Evolutionary conservation across 2,113 vertebrate genomes (phyloP).

Genomic region (Hippopotamus amphibius): DNA sequence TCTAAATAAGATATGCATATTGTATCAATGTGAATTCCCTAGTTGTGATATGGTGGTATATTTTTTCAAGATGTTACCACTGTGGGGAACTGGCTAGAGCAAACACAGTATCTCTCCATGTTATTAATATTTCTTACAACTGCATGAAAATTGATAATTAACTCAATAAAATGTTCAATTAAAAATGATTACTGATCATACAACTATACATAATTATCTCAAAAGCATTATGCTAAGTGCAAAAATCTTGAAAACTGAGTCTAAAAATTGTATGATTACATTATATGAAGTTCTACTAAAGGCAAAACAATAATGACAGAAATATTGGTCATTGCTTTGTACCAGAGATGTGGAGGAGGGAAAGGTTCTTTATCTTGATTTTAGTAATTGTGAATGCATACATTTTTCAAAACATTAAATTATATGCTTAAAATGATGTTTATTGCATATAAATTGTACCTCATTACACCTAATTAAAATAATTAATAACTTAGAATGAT

Average conservation of each 20-base stretch:
- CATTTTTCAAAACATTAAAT: background rate
- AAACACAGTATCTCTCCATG: background rate
- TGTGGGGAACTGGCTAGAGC: background rate
- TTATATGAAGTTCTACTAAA: background rate
- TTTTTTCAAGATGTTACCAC: background rate
- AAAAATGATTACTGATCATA: background rate
- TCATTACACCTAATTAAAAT: background rate
- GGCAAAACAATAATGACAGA: background rate
- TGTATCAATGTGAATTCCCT: background rate
- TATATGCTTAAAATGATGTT: background rate
- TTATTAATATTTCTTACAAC: background rate
- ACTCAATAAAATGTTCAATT: background rate
- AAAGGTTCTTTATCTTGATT: background rate
- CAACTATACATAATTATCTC: background rate
- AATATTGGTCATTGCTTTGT: background rate
- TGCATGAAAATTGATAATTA: background rate
- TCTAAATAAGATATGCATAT: background rate
- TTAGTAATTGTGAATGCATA: background rate
- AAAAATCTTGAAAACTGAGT: background rate
- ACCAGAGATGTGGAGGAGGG: background rate
- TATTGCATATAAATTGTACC: background rate
- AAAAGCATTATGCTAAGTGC: background rate
- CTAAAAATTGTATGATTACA: background rate
- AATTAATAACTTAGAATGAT: background rate
- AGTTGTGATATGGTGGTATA: background rate